phyloP scores from a whole-genome alignment of 2,888 invertebrate species.

The Trichogramma dendrolimi region DNA sequence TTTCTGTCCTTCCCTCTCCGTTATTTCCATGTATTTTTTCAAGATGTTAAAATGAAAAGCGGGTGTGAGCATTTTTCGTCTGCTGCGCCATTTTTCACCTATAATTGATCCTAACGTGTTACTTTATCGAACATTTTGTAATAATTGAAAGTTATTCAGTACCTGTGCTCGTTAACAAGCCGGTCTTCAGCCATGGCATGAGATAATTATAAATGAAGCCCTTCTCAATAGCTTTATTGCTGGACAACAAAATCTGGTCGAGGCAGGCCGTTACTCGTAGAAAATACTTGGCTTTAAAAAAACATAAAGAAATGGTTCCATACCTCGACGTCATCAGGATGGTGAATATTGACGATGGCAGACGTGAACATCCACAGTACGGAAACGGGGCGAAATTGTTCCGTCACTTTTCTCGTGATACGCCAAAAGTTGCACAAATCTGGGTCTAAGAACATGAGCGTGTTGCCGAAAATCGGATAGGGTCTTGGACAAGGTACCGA shows the following conservation, averaged over 20 bases:
- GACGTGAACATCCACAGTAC: slow-evolving; percentile 32
- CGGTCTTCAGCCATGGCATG: slow-evolving; percentile 24
- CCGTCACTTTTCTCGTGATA: slow-evolving; percentile 17
- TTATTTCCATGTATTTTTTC: slow-evolving; percentile 24
- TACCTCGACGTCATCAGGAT: slow-evolving; percentile 45
- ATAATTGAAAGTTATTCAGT: not conserved
- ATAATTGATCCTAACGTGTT: not conserved
- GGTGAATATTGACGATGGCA: slow-evolving; percentile 33
- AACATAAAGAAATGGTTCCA: not conserved
- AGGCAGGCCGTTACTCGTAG: not conserved
- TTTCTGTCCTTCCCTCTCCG: slow-evolving; percentile 16
- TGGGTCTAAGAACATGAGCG: slow-evolving; percentile 16
- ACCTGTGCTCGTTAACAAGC: slow-evolving; percentile 30
- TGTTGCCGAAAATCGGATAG: slow-evolving; percentile 35
- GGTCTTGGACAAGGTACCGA: slow-evolving; percentile 45
- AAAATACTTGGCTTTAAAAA: slow-evolving; percentile 4
- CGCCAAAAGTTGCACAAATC: slow-evolving; percentile 33
- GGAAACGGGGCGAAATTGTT: slow-evolving; percentile 37
- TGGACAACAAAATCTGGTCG: slow-evolving; percentile 10
- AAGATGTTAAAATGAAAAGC: slow-evolving; percentile 26
- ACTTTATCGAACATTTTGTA: not conserved
- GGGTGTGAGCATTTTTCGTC: slow-evolving; percentile 26
- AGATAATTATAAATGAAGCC: slow-evolving; percentile 24
- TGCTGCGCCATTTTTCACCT: slow-evolving; percentile 24
- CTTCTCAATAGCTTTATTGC: slow-evolving; percentile 25